Conservation (phyloP, 2,888 invertebrate genomes). For the Oegoconia quadripuncta region DNA sequence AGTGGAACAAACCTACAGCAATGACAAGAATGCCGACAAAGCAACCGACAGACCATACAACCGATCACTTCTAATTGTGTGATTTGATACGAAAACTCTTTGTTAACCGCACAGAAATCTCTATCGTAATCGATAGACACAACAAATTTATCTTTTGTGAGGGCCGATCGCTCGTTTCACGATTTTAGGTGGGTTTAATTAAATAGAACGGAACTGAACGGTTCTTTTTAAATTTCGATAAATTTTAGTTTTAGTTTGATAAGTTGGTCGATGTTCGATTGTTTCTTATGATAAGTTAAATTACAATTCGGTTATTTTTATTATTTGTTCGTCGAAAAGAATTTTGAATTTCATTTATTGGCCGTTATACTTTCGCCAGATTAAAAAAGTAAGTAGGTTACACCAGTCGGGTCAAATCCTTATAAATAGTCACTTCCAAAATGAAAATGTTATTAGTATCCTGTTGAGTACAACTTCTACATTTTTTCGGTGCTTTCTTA, state of each 20-base stretch:
- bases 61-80: slow-evolving; percentile 76
- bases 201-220: slow-evolving; percentile 50
- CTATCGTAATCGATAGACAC: slow-evolving; percentile 62
- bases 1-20: slow-evolving; percentile 41
- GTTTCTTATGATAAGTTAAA: slow-evolving; percentile 5
- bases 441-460: too few species aligned
- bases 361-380: not conserved
- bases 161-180: slow-evolving; percentile 42
- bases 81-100: slow-evolving; percentile 76
- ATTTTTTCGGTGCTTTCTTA: too few species aligned
- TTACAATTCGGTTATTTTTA: slow-evolving; percentile 11
- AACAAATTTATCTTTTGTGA: slow-evolving; percentile 70
- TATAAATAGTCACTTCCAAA: too few species aligned
- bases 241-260: slow-evolving; percentile 26
- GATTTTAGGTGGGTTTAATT: slow-evolving; percentile 41
- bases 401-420: too few species aligned
- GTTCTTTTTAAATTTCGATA: slow-evolving; percentile 32
- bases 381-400: not conserved
- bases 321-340: not conserved
- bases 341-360: not conserved
- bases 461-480: too few species aligned
- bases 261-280: slow-evolving; percentile 23
- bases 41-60: slow-evolving; percentile 54
- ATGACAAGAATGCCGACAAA: slow-evolving; percentile 70
- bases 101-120: slow-evolving; percentile 68